phyloP scores from a whole-genome alignment of 2,888 invertebrate species.

The Aricia artaxerxes region DNA sequence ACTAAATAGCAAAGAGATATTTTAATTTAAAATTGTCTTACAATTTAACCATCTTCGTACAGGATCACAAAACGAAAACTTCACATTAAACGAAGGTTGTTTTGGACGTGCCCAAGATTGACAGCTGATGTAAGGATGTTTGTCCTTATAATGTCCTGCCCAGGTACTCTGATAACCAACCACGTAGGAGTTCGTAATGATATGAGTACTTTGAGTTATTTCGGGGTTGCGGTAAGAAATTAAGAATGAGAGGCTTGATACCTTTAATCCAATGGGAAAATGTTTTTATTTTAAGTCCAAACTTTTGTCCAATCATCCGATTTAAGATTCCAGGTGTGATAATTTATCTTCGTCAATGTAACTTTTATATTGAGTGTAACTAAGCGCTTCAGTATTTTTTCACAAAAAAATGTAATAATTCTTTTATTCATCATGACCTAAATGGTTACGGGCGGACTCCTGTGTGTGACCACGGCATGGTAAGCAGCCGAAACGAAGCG shows the following conservation, averaged over 20 bases:
- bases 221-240: background rate
- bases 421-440: no score
- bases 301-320: background rate
- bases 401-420: no score
- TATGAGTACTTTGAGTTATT: conserved; percentile 5
- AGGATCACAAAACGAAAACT: conserved; percentile 20
- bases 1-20: no score
- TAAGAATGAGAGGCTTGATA: background rate
- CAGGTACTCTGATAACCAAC: background rate
- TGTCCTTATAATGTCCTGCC: conserved; percentile 30
- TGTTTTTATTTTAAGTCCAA: no score
- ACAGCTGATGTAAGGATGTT: conserved; percentile 33
- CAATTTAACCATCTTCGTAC: conserved; percentile 5
- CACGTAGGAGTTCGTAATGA: background rate
- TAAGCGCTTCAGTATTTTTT: no score
- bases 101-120: conserved; percentile 33
- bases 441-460: no score
- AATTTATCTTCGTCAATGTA: no score
- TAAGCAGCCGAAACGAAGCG: no score
- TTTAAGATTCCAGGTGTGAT: background rate
- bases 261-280: background rate
- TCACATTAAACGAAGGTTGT: conserved; percentile 28
- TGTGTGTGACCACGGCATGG: no score
- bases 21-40: background rate
- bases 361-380: no score